Base-by-base conservation (phyloP, 2,888 invertebrate species). In the Xestia rhomboidea region DNA sequence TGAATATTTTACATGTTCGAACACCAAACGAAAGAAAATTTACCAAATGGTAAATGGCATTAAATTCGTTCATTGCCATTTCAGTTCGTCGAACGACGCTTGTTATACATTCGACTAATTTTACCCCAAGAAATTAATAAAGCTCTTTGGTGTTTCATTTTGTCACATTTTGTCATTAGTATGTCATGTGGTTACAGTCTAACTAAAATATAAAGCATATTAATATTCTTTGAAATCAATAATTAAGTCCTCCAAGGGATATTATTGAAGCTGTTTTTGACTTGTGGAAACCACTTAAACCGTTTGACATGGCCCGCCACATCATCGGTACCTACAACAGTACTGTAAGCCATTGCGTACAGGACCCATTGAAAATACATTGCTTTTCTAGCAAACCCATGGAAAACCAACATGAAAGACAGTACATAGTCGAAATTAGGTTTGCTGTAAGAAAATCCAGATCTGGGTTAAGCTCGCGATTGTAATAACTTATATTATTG, bases 321-420 rank as follows among this genome's bases (percentile, higher is more conserved):
- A 34, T 34, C 34, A 10, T n/a, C 4, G 2, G 2, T 27, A 11
- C 24, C 7, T 8, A 1, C 3, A 13, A 15, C 18, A 11, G 10
- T 68, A 46, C 41, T 67, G 2, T 41, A 62, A 69, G 46, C 68
- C 72, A 79, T 73, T 62, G 68, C n/a, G 24, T 73, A 49, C 8
- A 73, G 41, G 67, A 73, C 49, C 34, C 21, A 66, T 73, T 62
- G 44, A n/a, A 71, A 76, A 76, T n/a, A 73, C 38, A 68, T 77
- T 62, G 68, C 21, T 69, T 41, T 54, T 64, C 1, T 76, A 68
- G 21, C 38, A 77, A 76, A 62, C 38, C 15, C 10, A 44, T 64
- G 63, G 10, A 15, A 69, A 38, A 51, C 15, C 38, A n/a, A 51
- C 18, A 41, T 21, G 8, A 68, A 41, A 76, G 38, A 51, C 6